Base-by-base conservation (phyloP, 2,888 invertebrate genomes). In the Druceiella hillmani region DNA sequence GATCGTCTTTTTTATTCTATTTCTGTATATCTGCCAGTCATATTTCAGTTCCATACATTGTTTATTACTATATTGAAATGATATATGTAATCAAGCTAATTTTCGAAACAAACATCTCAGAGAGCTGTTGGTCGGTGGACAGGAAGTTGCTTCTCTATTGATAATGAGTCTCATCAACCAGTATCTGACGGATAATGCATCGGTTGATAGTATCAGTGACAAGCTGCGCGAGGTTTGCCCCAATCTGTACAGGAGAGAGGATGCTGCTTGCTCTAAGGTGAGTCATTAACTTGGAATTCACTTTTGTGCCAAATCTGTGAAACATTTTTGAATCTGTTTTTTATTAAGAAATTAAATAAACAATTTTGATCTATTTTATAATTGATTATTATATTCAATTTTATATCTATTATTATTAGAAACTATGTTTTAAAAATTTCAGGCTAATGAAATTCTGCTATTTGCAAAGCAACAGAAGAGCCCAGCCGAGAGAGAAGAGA, bases 231-330 rank as follows among this genome's bases (percentile, higher is more conserved):
- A 92, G 52, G 78, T 91, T 2, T 99, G 98, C 55, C 98, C 99
- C 0, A 86, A 87, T 50, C 73, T 99, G 15, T 99, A 95, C 59
- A 83, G 88, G 46, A 83, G 83, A 52, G 97, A 98, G 69, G 98
- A 99, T 64, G 97, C 95, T 3, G 87, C 91, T 7, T 92, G 91
- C 52, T 91, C 95, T 2, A 95, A 95, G 73, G 92, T 90, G 62
- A 55, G 49, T 38, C 7, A 14, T 3, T n/a, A n/a, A n/a, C n/a
- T n/a, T n/a, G n/a, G n/a, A n/a, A n/a, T n/a, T n/a, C n/a, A n/a
- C 3, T 33, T 32, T 14, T 7, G 5, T 32, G 32, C 17, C n/a
- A 15, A 22, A 9, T 41, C 12, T 5, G 4, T 27, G 31, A 20
- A 13, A 5, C n/a, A 16, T 42, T 32, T n/a, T n/a, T n/a, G n/a